A percentile compares a stretch with the other conserved stretches of the same genome.
These are phyloP conservation scores for Staurois parvus DNA, from an alignment of 2,797 vertebrate species.

Conservation along the genomic window DNA sequence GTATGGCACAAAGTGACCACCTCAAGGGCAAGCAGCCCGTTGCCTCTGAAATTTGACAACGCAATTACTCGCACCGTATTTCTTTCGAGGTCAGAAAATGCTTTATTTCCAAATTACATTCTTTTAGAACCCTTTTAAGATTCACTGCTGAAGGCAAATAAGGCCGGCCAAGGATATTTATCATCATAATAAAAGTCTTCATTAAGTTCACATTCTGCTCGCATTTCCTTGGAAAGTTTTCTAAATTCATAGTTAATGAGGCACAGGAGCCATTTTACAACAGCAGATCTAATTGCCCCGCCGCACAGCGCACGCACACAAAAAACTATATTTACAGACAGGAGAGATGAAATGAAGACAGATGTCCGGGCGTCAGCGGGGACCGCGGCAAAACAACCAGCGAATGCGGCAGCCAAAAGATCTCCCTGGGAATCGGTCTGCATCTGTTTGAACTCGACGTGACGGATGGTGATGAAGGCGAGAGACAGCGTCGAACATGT, in stretches of 20 bases:
- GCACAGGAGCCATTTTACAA: slow-evolving; percentile 48
- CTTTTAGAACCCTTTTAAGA: background rate
- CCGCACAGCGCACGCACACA: background rate
- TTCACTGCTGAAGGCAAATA: slow-evolving; percentile 20
- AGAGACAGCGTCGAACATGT: background rate
- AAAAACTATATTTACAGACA: slow-evolving; percentile 8
- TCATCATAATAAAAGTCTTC: slow-evolving; percentile 38
- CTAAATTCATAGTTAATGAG: slow-evolving; percentile 42
- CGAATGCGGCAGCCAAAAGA: slow-evolving; percentile 24
- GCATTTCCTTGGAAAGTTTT: slow-evolving; percentile 41
- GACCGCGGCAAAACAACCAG: slow-evolving; percentile 19
- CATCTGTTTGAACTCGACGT: slow-evolving; percentile 14
- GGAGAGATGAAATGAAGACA: slow-evolving; percentile 47
- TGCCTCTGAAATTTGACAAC: background rate
- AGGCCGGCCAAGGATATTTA: slow-evolving; percentile 3
- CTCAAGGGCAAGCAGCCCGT: background rate
- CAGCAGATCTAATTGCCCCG: slow-evolving; percentile 28
- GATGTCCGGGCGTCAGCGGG: slow-evolving; percentile 19
- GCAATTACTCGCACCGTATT: background rate
- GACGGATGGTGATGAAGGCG: slow-evolving; percentile 12
- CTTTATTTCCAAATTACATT: slow-evolving; percentile 9
- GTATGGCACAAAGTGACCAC: background rate
- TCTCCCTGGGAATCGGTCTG: background rate
- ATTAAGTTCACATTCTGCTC: slow-evolving; percentile 36
- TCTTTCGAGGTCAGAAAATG: slow-evolving; percentile 18